Evolutionary conservation across 2,888 invertebrate genomes (phyloP), one percentile per base, ranked within the genome.

Genomic region (Tetrapedia diversipes): DNA sequence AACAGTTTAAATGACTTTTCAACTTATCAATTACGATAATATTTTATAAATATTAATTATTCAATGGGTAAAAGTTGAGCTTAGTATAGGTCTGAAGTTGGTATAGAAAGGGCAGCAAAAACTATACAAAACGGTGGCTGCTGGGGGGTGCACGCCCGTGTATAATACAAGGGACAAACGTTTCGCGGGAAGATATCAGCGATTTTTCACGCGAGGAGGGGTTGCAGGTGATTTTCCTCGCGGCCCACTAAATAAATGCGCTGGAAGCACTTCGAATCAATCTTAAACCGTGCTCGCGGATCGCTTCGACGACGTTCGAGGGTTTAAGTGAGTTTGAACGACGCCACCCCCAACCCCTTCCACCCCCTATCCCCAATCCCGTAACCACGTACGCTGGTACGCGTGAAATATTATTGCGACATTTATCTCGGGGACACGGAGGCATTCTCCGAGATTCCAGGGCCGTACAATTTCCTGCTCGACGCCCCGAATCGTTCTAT

Each of bases 201-300:
- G 71, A 83, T 83, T 83, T 83, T 75, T 81, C 81, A 78, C 63
- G 51, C 53, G 59, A 60, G 45, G n/a, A 53, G 72, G 41, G n/a
- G n/a, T n/a, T n/a, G n/a, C n/a, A 41, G 32, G 19, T 64, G 73
- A 77, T 49, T 70, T 64, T 64, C 61, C 72, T 75, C 78, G 76
- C 77, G 80, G 64, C 78, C 85, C 82, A 81, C 80, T 82, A 85
- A 86, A 86, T 79, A 86, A 87, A 87, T 82, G 86, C 86, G 66
- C 68, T 79, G 87, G 85, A 78, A 80, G 80, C 75, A 75, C 64
- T 39, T 69, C 61, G 72, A 73, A 81, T 80, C 70, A 80, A 80
- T 81, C 80, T 79, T 66, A 67, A 67, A 57, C 51, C 77, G 61
- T 47, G 75, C 47, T 57, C 70, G 70, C 61, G 67, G 60, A 64